Percentiles rank a stretch among this genome's conserved stretches.
Evolutionary conservation across 2,113 vertebrate genomes (phyloP).

Genomic region (Pyrgilauda ruficollis): DNA sequence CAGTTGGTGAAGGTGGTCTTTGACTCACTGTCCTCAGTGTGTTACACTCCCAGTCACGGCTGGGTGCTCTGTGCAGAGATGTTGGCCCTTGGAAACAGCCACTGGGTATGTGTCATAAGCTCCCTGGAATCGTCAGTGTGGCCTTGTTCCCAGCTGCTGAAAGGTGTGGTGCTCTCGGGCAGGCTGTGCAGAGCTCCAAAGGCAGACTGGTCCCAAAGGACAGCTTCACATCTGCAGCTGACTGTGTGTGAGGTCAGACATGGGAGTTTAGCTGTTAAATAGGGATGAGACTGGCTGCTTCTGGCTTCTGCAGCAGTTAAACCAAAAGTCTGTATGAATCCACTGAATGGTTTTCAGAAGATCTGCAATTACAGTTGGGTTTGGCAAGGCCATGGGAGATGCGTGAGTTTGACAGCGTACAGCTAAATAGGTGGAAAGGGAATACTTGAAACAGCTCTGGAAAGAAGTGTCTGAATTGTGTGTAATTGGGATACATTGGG

Average conservation of each 20-base stretch:
- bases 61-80: not conserved
- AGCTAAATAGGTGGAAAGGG: not conserved
- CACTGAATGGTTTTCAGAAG: not conserved
- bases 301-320: not conserved
- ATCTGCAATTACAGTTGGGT: not conserved
- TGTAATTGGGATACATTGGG: not conserved
- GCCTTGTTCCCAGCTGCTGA: rapidly evolving
- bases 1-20: not conserved
- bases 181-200: not conserved
- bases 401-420: rapidly evolving
- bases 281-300: not conserved
- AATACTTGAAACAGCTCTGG: not conserved
- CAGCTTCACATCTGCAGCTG: not conserved
- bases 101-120: rapidly evolving
- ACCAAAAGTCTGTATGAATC: not conserved
- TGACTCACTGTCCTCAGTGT: not conserved
- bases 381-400: not conserved
- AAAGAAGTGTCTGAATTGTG: not conserved
- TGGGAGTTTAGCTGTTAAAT: not conserved
- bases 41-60: rapidly evolving
- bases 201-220: not conserved
- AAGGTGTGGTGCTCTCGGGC: not conserved
- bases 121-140: not conserved
- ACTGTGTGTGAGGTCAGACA: not conserved
- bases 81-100: not conserved